Percentiles rank a stretch among this genome's conserved stretches.
phyloP scores from a whole-genome alignment of 2,113 vertebrate species.

The Pogonocichla stellata region DNA sequence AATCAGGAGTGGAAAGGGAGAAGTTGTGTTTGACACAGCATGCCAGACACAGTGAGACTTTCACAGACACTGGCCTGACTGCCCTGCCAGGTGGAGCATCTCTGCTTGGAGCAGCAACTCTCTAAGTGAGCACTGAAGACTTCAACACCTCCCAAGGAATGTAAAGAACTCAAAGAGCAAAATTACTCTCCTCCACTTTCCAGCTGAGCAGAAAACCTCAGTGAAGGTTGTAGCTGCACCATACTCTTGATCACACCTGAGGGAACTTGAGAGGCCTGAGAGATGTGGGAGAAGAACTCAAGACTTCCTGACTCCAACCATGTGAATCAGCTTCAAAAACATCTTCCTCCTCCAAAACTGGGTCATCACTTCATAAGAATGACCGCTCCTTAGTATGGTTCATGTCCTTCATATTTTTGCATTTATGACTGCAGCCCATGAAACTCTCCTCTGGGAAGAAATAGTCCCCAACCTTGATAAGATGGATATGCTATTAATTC shows the following conservation, averaged over 20 bases:
- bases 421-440: neutral
- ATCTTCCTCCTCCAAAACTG: neutral
- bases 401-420: neutral
- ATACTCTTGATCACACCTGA: neutral
- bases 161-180: neutral
- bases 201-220: neutral
- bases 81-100: neutral
- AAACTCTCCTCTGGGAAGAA: neutral
- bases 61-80: neutral
- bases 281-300: neutral
- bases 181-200: neutral
- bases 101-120: neutral
- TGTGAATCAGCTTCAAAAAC: neutral
- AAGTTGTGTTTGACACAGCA: neutral
- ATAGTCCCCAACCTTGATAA: neutral
- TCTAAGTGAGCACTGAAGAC: rapidly evolving
- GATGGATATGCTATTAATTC: neutral
- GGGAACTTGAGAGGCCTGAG: neutral
- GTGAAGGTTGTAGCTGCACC: neutral
- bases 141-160: neutral
- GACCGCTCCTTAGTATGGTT: neutral
- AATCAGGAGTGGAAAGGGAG: neutral
- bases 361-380: neutral
- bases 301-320: neutral
- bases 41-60: neutral